phyloP scores from a whole-genome alignment of 2,888 invertebrate species.

The Parnassius apollo region DNA sequence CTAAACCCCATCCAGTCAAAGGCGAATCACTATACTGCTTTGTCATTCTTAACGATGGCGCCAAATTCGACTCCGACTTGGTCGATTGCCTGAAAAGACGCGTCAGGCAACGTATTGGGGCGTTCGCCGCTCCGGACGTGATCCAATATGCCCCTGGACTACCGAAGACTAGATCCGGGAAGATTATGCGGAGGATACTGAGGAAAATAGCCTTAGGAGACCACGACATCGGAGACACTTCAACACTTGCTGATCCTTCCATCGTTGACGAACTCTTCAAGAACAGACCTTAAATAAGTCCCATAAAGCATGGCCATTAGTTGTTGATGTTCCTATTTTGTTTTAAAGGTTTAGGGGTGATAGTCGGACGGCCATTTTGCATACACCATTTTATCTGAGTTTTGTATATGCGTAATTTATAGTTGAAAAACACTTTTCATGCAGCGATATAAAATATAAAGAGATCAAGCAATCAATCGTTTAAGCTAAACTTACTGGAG shows the following conservation, averaged over 20 bases:
- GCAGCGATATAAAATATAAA: constrained; percentile 13
- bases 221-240: constrained; percentile 93
- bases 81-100: constrained; percentile 86
- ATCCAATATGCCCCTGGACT: constrained; percentile 96
- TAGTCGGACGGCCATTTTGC: background rate
- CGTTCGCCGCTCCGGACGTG: constrained; percentile 97
- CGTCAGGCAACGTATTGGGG: constrained; percentile 95
- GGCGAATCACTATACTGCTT: constrained; percentile 99
- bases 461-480: background rate
- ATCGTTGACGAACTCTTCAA: constrained; percentile 91
- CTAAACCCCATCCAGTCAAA: constrained; percentile 96
- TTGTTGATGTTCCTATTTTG: constrained; percentile 18
- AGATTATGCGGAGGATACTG: constrained; percentile 97
- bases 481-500: no score
- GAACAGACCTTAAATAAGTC: constrained; percentile 78
- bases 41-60: constrained; percentile 92
- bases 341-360: background rate
- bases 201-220: constrained; percentile 96
- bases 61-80: constrained; percentile 85
- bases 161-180: constrained; percentile 98
- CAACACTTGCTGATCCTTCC: constrained; percentile 95
- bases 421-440: background rate
- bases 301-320: background rate
- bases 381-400: background rate
- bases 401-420: no score